These are phyloP conservation scores for Troglohyphantes excavatus DNA, from an alignment of 2,888 invertebrate species.

Conservation along the genomic window DNA sequence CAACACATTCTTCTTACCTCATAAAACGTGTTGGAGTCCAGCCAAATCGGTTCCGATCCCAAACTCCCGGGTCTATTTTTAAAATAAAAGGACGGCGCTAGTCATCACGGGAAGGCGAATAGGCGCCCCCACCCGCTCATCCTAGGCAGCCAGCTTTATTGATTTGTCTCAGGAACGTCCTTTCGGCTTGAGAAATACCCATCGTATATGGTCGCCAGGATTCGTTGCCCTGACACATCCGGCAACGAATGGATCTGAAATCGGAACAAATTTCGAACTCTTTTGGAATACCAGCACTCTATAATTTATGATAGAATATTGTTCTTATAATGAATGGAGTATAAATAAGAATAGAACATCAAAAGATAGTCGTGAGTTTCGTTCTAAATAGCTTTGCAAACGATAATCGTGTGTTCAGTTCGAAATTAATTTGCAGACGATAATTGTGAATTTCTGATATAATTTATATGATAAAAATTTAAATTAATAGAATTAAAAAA, in stretches of 20 bases:
- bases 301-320: not conserved
- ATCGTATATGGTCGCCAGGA: constrained; percentile 8
- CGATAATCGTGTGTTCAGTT: not conserved
- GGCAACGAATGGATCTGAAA: constrained; percentile 19
- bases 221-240: constrained; percentile 11
- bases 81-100: constrained; percentile 44
- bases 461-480: too few relatives aligned
- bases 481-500: too few relatives aligned
- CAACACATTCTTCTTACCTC: not conserved
- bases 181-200: constrained; percentile 21
- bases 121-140: not conserved
- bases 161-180: constrained; percentile 61
- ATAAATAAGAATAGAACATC: not conserved
- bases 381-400: not conserved
- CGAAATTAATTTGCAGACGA: not conserved
- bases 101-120: constrained; percentile 6
- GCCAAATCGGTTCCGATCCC: constrained; percentile 21
- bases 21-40: constrained; percentile 34
- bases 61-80: constrained; percentile 42
- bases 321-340: too few relatives aligned
- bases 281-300: not conserved
- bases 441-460: not conserved
- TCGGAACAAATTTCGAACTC: not conserved
- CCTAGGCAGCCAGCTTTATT: constrained; percentile 41
- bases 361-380: not conserved